phyloP scores from a whole-genome alignment of 1,140 invertebrate genomes.

The Lineus longissimus region DNA sequence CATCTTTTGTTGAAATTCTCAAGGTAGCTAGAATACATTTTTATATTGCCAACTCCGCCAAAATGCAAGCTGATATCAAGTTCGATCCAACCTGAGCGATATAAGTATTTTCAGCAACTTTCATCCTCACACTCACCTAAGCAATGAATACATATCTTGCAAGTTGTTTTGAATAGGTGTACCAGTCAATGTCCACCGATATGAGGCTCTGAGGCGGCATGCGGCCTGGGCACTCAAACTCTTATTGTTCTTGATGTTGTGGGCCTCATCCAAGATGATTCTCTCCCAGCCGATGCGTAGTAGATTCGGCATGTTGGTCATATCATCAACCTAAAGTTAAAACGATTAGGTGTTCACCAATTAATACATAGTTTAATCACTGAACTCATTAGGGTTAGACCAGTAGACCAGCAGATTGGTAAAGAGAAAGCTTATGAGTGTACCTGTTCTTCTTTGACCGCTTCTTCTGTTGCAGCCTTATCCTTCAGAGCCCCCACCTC shows the following conservation, averaged over 20 bases:
- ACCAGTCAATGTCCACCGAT: constrained; percentile 83
- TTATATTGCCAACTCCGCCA: no score
- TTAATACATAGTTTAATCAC: background rate
- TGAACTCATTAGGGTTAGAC: no score
- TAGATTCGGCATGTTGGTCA: constrained; percentile 47
- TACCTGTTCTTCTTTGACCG: constrained; percentile 29
- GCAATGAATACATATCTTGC: constrained; percentile 78
- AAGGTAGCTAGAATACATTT: no score
- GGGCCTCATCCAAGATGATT: constrained; percentile 89
- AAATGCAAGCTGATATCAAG: no score
- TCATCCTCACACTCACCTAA: constrained; percentile 55
- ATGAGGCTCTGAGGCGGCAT: constrained; percentile 55
- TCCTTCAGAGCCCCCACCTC: constrained; percentile 50
- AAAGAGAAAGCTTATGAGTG: no score
- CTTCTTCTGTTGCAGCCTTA: constrained; percentile 28
- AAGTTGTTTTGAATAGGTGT: constrained; percentile 95
- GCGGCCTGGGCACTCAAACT: constrained; percentile 69
- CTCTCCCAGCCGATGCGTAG: constrained; percentile 73
- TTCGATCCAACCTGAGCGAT: no score
- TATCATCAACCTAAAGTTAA: constrained; percentile 8
- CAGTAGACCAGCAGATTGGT: no score
- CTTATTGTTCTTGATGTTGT: constrained; percentile 84
- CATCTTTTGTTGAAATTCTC: no score
- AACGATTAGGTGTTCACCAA: background rate
- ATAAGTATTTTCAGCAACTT: background rate